Evolutionary conservation across 2,113 vertebrate species (phyloP).

Genomic region (Corvus moneduloides): DNA sequence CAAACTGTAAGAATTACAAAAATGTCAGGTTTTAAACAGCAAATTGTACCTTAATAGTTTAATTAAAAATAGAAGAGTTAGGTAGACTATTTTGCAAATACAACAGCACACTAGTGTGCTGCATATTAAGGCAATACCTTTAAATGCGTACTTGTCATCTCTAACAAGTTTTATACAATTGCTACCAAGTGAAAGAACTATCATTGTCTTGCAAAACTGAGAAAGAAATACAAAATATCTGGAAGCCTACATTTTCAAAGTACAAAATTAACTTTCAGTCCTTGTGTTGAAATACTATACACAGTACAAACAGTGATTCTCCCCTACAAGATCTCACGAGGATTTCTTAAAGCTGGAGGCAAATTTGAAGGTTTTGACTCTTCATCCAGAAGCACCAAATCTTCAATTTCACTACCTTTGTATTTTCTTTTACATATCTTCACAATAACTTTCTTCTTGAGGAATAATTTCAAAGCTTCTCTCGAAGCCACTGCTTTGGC

Average conservation of each 20-base stretch:
- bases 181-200: slow-evolving; percentile 71
- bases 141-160: slow-evolving; percentile 66
- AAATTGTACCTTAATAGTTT: slow-evolving; percentile 72
- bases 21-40: slow-evolving; percentile 70
- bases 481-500: slow-evolving; percentile 93
- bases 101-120: slow-evolving; percentile 72
- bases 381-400: slow-evolving; percentile 90
- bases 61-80: slow-evolving; percentile 80
- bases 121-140: slow-evolving; percentile 69
- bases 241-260: slow-evolving; percentile 70
- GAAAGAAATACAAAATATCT: slow-evolving; percentile 81
- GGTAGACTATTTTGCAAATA: slow-evolving; percentile 74
- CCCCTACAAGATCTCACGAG: slow-evolving; percentile 78
- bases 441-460: slow-evolving; percentile 93
- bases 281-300: slow-evolving; percentile 62
- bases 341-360: slow-evolving; percentile 92
- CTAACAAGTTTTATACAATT: slow-evolving; percentile 75
- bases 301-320: slow-evolving; percentile 12
- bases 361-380: slow-evolving; percentile 87
- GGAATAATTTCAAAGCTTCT: slow-evolving; percentile 94
- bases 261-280: slow-evolving; percentile 76
- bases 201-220: slow-evolving; percentile 78
- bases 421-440: slow-evolving; percentile 91
- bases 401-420: slow-evolving; percentile 89
- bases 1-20: slow-evolving; percentile 74